Conservation (phyloP, 1,140 invertebrate species). For the Zophobas morio region DNA sequence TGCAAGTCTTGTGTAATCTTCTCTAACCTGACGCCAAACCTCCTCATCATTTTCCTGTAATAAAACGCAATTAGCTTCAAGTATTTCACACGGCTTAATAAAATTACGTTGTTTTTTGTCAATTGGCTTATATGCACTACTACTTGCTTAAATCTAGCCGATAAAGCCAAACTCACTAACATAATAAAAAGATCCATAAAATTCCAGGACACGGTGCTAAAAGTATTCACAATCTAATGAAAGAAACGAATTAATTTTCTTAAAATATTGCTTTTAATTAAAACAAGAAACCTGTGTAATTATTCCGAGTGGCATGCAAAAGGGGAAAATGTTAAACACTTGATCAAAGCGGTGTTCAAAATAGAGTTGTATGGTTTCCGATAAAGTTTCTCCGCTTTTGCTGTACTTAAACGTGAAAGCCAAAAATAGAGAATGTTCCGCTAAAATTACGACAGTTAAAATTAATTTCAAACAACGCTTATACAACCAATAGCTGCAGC, state of each 20-base stretch:
- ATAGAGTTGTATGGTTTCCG: conserved; percentile 1
- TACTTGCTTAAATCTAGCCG: conserved; percentile 39
- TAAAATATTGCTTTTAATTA: neutral
- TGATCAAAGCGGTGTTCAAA: conserved; percentile 9
- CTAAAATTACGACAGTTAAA: neutral
- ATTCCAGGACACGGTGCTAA: conserved; percentile 44
- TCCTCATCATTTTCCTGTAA: conserved; percentile 15
- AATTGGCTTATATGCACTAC: neutral
- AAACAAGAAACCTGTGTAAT: neutral
- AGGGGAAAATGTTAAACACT: conserved; percentile 9
- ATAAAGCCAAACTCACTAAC: conserved; percentile 38
- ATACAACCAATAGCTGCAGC: conserved; percentile 34
- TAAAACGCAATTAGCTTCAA: neutral
- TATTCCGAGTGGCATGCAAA: conserved; percentile 37
- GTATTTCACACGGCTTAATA: neutral
- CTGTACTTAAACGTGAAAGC: neutral
- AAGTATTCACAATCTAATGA: conserved; percentile 12
- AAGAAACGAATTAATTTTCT: neutral
- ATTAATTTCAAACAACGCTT: neutral
- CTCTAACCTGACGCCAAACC: neutral
- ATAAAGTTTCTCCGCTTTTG: neutral
- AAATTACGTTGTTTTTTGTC: neutral
- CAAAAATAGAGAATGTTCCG: conserved; percentile 15
- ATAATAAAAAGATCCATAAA: conserved; percentile 47
- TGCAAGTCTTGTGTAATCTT: conserved; percentile 11